phyloP scores from a whole-genome alignment of 2,888 invertebrate species.

The Aphrophora alni region DNA sequence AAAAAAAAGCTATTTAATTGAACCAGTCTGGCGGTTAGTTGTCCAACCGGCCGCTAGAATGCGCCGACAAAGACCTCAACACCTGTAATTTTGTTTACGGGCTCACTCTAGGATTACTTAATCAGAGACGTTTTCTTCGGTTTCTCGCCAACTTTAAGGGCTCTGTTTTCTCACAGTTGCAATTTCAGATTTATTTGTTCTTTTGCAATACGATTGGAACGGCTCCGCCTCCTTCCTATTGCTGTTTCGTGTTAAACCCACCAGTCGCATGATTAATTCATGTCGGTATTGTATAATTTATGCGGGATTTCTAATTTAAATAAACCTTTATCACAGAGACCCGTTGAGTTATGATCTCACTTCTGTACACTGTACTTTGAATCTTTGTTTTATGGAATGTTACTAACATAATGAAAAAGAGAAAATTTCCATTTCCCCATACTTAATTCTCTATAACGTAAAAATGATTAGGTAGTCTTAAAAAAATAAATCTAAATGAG shows the following conservation, averaged over 20 bases:
- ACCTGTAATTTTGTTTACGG: conserved; percentile 9
- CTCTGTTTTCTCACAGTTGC: conserved; percentile 6
- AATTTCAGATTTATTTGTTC: conserved; percentile 3
- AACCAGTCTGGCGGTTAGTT: neutral
- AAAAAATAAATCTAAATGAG: too few relatives aligned
- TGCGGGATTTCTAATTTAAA: conserved; percentile 5
- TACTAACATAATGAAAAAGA: too few relatives aligned
- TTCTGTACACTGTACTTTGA: neutral
- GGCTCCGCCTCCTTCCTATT: neutral
- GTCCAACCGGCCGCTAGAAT: neutral
- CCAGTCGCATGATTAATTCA: conserved; percentile 2
- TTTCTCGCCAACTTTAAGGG: neutral
- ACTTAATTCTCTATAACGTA: too few relatives aligned
- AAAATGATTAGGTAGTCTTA: too few relatives aligned
- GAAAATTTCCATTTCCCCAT: too few relatives aligned
- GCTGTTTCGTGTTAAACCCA: neutral
- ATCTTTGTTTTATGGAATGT: neutral
- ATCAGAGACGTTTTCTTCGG: neutral
- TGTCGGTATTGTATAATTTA: neutral
- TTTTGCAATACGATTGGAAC: neutral
- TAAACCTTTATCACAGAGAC: conserved; percentile 6
- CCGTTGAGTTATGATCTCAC: neutral
- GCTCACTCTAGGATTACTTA: neutral
- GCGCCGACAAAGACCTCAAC: neutral
- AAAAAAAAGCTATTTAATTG: neutral